These are phyloP conservation scores for Prunella strophiata DNA, from an alignment of 2,797 vertebrate genomes.

Conservation along the genomic window DNA sequence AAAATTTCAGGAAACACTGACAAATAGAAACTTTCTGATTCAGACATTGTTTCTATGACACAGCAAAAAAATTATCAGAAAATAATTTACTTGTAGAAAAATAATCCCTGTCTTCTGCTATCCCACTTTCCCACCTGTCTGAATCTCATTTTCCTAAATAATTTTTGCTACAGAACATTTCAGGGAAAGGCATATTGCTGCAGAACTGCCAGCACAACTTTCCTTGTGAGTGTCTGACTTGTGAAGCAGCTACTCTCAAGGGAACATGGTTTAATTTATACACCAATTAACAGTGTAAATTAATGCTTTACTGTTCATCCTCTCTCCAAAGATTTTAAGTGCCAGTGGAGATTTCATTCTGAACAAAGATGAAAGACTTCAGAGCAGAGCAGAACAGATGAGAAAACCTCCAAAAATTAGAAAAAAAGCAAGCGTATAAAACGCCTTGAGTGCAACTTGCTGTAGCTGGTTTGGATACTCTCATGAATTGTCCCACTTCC, in stretches of 20 bases:
- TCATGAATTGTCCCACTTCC: neutral
- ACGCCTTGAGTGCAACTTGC: neutral
- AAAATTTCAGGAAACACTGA: neutral
- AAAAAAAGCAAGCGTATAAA: neutral
- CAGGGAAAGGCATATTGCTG: neutral
- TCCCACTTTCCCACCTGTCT: neutral
- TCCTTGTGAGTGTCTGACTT: neutral
- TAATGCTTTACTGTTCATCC: conserved; percentile 35
- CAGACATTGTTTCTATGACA: neutral
- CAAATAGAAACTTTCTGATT: neutral
- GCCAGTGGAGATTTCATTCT: neutral
- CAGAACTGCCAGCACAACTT: neutral
- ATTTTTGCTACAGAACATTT: neutral
- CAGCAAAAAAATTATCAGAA: neutral
- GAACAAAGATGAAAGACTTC: conserved; percentile 51
- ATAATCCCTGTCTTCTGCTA: neutral
- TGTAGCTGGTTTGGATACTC: neutral
- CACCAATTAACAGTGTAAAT: conserved; percentile 62
- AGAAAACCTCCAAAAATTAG: neutral
- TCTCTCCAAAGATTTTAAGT: conserved; percentile 30
- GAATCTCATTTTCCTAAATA: neutral
- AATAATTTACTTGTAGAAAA: neutral
- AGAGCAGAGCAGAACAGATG: neutral
- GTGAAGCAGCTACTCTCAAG: neutral
- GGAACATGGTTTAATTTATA: conserved; percentile 46